Conservation (phyloP, 1,140 invertebrate genomes). For the Danaus melanippus region DNA sequence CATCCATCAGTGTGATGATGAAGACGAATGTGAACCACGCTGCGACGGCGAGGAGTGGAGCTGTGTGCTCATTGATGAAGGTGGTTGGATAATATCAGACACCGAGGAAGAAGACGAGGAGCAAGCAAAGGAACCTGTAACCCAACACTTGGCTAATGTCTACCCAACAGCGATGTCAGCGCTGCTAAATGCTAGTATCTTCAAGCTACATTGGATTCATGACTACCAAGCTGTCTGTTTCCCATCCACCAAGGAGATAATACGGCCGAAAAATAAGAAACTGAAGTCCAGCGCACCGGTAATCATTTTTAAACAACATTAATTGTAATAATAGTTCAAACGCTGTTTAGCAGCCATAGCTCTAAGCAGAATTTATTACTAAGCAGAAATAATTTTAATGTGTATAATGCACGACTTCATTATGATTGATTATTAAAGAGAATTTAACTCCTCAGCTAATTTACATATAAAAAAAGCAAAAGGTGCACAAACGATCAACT, state of each 20-base stretch:
- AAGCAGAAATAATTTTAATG: no score
- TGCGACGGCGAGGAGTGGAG: constrained; percentile 47
- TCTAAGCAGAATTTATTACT: no score
- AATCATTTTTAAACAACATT: constrained; percentile 18
- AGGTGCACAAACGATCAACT: no score
- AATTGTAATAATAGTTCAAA: no score
- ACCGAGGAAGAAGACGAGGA: constrained; percentile 13
- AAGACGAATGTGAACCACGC: constrained; percentile 30
- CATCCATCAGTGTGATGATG: background rate
- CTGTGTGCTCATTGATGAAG: constrained; percentile 52
- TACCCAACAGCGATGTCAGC: constrained; percentile 46
- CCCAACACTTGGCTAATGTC: constrained; percentile 39
- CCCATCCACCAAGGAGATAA: constrained; percentile 26
- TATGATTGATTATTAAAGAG: no score
- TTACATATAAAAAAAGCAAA: no score
- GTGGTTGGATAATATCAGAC: constrained; percentile 45
- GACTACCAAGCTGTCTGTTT: constrained; percentile 62
- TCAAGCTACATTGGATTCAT: constrained; percentile 51
- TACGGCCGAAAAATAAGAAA: constrained; percentile 1
- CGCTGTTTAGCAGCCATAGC: no score
- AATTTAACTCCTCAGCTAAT: no score
- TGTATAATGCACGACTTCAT: no score
- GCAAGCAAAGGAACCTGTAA: constrained; percentile 16
- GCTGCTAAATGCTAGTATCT: constrained; percentile 43
- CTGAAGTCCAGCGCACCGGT: constrained; percentile 27